Evolutionary conservation across 2,113 vertebrate genomes (phyloP), one percentile per base, ranked within the genome.

Genomic region (Apteryx mantelli): DNA sequence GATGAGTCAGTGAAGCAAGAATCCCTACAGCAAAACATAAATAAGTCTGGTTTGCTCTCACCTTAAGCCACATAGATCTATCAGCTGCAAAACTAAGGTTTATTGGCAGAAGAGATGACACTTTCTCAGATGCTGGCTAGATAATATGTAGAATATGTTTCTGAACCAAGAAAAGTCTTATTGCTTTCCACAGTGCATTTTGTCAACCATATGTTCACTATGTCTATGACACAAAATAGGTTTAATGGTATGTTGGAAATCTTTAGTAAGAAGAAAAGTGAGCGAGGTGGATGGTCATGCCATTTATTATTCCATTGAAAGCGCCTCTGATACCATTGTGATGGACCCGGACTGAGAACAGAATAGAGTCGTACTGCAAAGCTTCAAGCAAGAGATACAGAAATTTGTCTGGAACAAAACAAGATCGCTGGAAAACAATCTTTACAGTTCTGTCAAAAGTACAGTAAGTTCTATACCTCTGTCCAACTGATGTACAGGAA

Each of bases 371-470:
- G 53, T 55, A 61, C 69, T 55, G 46, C 30, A 89, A 60, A 88
- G 32, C 75, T 93, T 89, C 63, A 48, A 86, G 52, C 36, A 7
- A 81, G 44, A 83, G 61, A 78, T 74, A 65, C 0, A 71, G 64
- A 81, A 78, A 90, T 93, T 86, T 93, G 46, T 94, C 81, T 76
- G 40, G 76, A 91, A 88, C 81, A 95, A 96, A 93, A 90, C 82
- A 55, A 73, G 87, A 97, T 85, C 44, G 91, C 71, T 90, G 87
- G 93, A 94, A 95, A 97, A 97, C 81, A 81, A 83, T 82, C 76
- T 90, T 84, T 93, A 96, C 52, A 61, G 68, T 93, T 93, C 91
- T 92, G 83, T 86, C 88, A 61, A 92, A 95, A 96, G 75, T 20
- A 85, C 32, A 25, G 42, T 52, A 46, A 14, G 48, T 95, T 90